Conservation (phyloP, 2,888 invertebrate species). For the Pandemis corylana region DNA sequence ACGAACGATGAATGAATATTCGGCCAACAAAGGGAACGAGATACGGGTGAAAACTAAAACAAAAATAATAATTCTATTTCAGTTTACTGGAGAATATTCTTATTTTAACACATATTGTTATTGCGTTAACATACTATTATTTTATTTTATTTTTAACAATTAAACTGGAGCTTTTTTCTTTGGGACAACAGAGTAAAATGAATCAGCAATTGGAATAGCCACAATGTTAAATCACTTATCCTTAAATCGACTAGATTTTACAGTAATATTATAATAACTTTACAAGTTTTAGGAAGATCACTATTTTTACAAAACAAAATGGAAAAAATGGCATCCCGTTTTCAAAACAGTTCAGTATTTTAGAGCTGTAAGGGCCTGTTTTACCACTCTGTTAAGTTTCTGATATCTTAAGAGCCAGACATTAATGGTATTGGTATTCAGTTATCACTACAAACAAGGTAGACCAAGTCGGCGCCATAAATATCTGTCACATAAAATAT, state of each 20-base stretch:
- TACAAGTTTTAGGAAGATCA: conserved; percentile 3
- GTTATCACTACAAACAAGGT: no score
- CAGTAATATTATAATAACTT: conserved; percentile 8
- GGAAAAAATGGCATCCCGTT: no score
- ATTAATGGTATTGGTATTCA: no score
- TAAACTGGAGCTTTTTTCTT: background rate
- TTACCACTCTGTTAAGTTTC: no score
- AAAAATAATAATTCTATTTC: background rate
- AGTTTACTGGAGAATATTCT: background rate
- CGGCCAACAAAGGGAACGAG: no score
- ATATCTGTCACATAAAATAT: no score
- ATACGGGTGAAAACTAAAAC: background rate
- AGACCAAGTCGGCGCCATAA: no score
- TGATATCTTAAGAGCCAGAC: no score
- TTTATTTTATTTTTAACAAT: background rate
- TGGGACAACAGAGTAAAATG: background rate
- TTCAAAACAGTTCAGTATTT: no score
- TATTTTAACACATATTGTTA: background rate
- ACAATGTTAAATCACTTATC: background rate
- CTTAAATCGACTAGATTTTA: conserved; percentile 6
- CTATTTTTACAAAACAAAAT: background rate
- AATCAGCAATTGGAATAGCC: background rate
- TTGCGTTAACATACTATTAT: background rate
- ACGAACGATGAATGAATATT: no score
- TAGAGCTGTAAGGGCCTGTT: no score